Evolutionary conservation across 2,113 vertebrate species (phyloP).

Genomic region (Bufo gargarizans): DNA sequence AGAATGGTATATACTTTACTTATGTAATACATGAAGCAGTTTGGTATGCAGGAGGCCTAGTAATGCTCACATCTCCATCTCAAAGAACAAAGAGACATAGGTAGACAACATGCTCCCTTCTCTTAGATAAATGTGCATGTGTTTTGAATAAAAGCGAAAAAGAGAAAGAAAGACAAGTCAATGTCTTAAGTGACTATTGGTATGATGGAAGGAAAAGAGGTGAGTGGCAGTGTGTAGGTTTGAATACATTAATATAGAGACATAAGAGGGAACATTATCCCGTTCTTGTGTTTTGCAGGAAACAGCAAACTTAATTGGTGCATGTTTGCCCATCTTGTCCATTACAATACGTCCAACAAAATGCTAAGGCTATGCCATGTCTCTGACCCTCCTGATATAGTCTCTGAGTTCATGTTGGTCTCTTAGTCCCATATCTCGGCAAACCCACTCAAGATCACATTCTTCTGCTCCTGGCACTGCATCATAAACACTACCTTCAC

Average conservation of each 20-base stretch:
- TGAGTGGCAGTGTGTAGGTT: constrained; percentile 49
- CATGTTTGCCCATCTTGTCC: constrained; percentile 43
- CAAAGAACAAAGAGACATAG: constrained; percentile 40
- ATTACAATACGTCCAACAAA: constrained; percentile 23
- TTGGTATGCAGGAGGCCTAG: constrained; percentile 21
- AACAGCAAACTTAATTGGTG: constrained; percentile 45
- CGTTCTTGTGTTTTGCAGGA: constrained; percentile 36
- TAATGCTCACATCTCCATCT: constrained; percentile 24
- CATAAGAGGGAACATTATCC: constrained; percentile 40
- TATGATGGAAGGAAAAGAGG: constrained; percentile 48
- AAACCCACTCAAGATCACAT: constrained; percentile 96
- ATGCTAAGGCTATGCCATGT: constrained; percentile 75
- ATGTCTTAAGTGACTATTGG: constrained; percentile 39
- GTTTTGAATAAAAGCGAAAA: constrained; percentile 37
- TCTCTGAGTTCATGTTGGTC: constrained; percentile 92
- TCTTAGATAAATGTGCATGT: constrained; percentile 41
- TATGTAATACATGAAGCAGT: constrained; percentile 22
- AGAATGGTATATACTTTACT: constrained; percentile 16
- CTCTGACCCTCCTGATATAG: constrained; percentile 97
- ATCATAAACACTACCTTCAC: constrained; percentile 93
- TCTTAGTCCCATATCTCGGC: constrained; percentile 93
- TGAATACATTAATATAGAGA: constrained; percentile 55
- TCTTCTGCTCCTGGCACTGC: constrained; percentile 93
- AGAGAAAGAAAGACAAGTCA: constrained; percentile 43
- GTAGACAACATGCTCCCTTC: constrained; percentile 53